Evolutionary conservation across 1,140 invertebrate genomes (phyloP), one percentile per base, ranked within the genome.

Genomic region (Tetramorium simillimum): DNA sequence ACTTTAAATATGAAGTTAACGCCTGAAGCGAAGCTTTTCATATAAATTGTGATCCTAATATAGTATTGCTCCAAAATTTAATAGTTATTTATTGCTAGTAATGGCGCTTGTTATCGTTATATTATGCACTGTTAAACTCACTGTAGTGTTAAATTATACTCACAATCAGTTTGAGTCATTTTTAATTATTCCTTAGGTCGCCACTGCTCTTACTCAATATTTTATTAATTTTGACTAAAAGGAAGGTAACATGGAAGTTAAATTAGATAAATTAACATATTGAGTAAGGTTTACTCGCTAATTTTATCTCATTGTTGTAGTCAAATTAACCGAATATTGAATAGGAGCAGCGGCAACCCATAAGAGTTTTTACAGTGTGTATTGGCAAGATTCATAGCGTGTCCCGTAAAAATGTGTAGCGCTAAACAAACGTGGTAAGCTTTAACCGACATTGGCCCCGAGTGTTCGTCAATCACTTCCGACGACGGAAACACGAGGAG

Each of bases 401-500:
- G 16, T 18, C 16, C 3, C 33, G 37, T n/a, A 67, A 67, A 51
- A 72, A 58, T 70, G 12, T n/a, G 12, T n/a, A 46, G 14, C 24
- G 37, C 51, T 81, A 43, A 56, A 81, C 51, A 58, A 81, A 56
- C 33, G 37, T 16, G 63, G 65, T 70, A n/a, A 58, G 16, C 49
- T 21, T 43, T 43, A 81, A 81, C 78, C 78, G 65, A 70, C 49
- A 56, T 81, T 81, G 33, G 49, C 14, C 65, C 62, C 37, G 33
- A 70, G 49, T 40, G 51, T 81, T 70, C 65, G 65, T 70, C 81
- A 53, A 85, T 76, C 21, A 24, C 65, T 85, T 89, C 70, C 87
- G 78, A 46, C 62, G 53, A 58, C 33, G 76, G 72, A 62, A 81
- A 49, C 60, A 58, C 70, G 65, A 75, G 49, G 28, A 88, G 73